Conservation (phyloP, 2,113 vertebrate genomes). For the Struthio camelus region DNA sequence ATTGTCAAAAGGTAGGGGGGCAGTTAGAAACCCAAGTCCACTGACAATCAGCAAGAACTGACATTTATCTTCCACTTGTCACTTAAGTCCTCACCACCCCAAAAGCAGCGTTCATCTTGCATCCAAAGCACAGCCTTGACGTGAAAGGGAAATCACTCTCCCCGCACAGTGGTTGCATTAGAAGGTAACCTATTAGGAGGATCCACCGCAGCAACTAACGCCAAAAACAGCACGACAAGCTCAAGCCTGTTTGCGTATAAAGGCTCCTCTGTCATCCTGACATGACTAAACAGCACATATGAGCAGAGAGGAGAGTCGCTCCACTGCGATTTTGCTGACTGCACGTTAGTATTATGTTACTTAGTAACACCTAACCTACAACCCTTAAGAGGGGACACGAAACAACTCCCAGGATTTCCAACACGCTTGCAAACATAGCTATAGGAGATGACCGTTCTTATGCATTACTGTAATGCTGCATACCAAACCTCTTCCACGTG, state of each 20-base stretch:
- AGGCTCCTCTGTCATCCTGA: background rate
- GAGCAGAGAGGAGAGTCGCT: background rate
- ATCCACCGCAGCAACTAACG: background rate
- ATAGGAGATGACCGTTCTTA: rapidly evolving
- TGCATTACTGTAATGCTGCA: rapidly evolving
- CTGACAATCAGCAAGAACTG: background rate
- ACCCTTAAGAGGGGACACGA: background rate
- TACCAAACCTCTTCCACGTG: rapidly evolving
- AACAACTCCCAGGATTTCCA: background rate
- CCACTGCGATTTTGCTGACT: background rate
- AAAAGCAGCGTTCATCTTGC: background rate
- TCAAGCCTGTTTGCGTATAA: slow-evolving; percentile 18
- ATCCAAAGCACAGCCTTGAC: background rate
- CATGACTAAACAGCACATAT: rapidly evolving
- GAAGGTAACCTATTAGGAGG: background rate
- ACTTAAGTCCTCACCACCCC: background rate
- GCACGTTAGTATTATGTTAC: no score
- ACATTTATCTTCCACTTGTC: background rate
- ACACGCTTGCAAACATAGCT: background rate
- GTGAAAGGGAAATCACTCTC: background rate
- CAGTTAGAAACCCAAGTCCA: background rate
- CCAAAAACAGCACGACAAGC: background rate
- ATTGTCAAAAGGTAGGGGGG: background rate
- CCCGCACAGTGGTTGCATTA: rapidly evolving
- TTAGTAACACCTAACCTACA: rapidly evolving